Evolutionary conservation across 1,140 invertebrate species (phyloP).

Genomic region (Physella acuta): DNA sequence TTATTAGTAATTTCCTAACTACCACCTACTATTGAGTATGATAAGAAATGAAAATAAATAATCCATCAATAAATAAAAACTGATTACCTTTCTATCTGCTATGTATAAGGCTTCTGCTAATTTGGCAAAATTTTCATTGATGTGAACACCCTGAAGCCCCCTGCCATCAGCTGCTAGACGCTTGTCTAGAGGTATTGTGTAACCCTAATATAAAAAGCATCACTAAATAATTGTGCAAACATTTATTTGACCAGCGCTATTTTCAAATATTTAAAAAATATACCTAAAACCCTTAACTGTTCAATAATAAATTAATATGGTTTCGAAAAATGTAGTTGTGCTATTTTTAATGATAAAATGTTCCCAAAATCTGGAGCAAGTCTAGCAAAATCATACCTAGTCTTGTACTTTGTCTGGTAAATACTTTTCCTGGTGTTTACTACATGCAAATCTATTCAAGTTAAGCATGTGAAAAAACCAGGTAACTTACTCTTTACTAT

Average conservation of each 20-base stretch:
- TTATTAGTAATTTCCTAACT: not conserved
- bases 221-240: not conserved
- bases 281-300: too few species aligned
- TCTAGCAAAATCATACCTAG: too few species aligned
- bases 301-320: too few species aligned
- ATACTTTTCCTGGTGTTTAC: too few species aligned
- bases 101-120: conserved; percentile 96
- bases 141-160: conserved; percentile 93
- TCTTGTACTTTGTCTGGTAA: too few species aligned
- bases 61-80: not conserved
- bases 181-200: conserved; percentile 98
- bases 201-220: conserved; percentile 66
- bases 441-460: too few species aligned
- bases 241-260: not conserved
- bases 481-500: too few species aligned
- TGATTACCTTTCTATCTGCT: conserved; percentile 83
- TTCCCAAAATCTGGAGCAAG: too few species aligned
- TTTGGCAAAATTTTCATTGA: conserved; percentile 99
- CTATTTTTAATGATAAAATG: too few species aligned
- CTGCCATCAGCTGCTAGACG: conserved; percentile 96
- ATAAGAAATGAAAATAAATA: not conserved
- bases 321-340: too few species aligned
- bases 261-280: too few species aligned
- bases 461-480: too few species aligned
- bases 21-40: not conserved